Evolutionary conservation across 1,140 invertebrate genomes (phyloP).

Genomic region (Xylocopa sonorina): DNA sequence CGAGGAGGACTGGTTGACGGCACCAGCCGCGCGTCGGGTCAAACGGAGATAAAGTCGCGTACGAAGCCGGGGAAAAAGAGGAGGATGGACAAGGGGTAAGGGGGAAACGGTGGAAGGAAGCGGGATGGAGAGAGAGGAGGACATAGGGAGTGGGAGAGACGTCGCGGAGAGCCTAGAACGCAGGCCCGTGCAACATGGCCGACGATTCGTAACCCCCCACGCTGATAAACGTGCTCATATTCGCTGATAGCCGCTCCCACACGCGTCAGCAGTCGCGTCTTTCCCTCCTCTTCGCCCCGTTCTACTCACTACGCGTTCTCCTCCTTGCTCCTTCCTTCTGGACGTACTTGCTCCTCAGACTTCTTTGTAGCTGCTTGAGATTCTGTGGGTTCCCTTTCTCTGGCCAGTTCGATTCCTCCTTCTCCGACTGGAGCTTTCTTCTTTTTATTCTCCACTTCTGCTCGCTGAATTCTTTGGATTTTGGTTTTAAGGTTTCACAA

Average conservation of each 20-base stretch:
- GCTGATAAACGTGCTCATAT: slow-evolving; percentile 53
- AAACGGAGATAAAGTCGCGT: neutral
- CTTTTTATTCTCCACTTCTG: neutral
- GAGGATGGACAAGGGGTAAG: neutral
- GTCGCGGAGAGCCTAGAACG: slow-evolving; percentile 68
- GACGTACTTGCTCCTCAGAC: neutral
- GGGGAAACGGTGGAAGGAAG: slow-evolving; percentile 4
- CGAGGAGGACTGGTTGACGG: slow-evolving; percentile 28
- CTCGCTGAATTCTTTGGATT: neutral
- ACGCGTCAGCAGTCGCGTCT: slow-evolving; percentile 47
- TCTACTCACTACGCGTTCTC: neutral
- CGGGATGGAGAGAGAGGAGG: slow-evolving; percentile 7
- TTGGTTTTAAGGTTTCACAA: too few relatives aligned
- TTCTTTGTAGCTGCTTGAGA: neutral
- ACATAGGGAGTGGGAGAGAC: slow-evolving; percentile 59
- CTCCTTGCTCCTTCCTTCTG: neutral
- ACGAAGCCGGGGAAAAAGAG: neutral
- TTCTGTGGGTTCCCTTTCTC: neutral
- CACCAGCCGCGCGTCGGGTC: neutral
- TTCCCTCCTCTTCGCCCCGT: slow-evolving; percentile 60
- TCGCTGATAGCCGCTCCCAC: slow-evolving; percentile 63
- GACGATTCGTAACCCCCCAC: slow-evolving; percentile 66
- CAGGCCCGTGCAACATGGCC: slow-evolving; percentile 76
- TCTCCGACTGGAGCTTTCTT: neutral
- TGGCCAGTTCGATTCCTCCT: neutral